These are phyloP conservation scores for Malaclemys terrapin DNA, from an alignment of 2,113 vertebrate genomes.

Conservation along the genomic window DNA sequence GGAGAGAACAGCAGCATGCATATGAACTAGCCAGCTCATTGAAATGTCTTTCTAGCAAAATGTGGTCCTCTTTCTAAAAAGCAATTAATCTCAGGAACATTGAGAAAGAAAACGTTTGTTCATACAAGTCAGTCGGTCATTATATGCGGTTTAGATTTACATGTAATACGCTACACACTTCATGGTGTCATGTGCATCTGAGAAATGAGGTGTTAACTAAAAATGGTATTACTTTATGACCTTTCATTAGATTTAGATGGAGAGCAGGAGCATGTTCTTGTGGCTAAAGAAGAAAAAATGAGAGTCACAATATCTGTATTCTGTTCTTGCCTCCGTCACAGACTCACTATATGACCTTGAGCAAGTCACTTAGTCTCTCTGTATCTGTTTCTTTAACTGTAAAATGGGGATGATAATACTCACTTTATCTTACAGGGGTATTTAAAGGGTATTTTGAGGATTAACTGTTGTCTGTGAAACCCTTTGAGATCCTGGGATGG, in stretches of 20 bases:
- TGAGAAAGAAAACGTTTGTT: background rate
- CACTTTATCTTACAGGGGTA: background rate
- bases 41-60: slow-evolving; percentile 22
- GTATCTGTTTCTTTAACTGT: background rate
- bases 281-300: background rate
- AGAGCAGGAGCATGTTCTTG: background rate
- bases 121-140: background rate
- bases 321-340: background rate
- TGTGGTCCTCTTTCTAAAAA: background rate
- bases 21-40: background rate
- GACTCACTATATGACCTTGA: background rate
- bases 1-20: background rate
- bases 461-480: background rate
- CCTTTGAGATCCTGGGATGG: background rate
- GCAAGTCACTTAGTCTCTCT: background rate
- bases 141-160: background rate
- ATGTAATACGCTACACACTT: background rate
- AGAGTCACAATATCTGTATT: background rate
- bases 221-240: background rate
- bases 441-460: background rate
- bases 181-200: background rate
- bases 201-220: background rate
- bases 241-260: background rate
- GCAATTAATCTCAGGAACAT: background rate
- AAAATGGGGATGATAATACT: background rate